These are phyloP conservation scores for Trematomus bernacchii DNA, from an alignment of 2,797 vertebrate genomes.

Conservation along the genomic window DNA sequence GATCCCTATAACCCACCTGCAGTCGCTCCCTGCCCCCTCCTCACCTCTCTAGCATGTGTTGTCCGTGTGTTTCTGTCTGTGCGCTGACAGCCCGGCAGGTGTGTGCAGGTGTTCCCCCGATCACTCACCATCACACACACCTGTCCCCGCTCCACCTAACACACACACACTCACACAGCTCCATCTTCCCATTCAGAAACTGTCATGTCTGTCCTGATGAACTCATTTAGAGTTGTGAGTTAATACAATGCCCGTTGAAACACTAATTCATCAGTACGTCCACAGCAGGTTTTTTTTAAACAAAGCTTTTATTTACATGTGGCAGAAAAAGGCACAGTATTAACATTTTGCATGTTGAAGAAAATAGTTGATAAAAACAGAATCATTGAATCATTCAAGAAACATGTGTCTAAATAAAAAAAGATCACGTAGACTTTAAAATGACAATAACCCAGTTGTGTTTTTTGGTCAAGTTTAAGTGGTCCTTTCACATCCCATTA, in stretches of 20 bases:
- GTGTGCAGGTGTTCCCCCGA: constrained; percentile 82
- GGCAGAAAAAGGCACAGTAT: constrained; percentile 47
- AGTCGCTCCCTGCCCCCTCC: constrained; percentile 2
- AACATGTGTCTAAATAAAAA: constrained; percentile 9
- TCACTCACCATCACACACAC: constrained; percentile 81
- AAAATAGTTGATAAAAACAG: constrained; percentile 50
- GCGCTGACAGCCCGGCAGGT: constrained; percentile 77
- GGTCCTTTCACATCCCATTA: constrained; percentile 43
- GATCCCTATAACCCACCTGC: constrained; percentile 32
- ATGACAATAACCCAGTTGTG: constrained; percentile 6
- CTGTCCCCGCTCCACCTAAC: constrained; percentile 27
- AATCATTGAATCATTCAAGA: constrained; percentile 18
- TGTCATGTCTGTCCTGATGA: constrained; percentile 75
- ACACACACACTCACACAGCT: constrained; percentile 53
- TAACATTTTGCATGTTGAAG: constrained; percentile 27
- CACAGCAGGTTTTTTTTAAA: constrained; percentile 38
- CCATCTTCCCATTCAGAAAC: constrained; percentile 64
- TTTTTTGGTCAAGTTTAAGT: constrained; percentile 70
- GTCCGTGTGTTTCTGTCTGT: constrained; percentile 44
- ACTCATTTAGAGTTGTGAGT: constrained; percentile 69
- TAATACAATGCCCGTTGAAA: constrained; percentile 68
- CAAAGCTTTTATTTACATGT: constrained; percentile 78
- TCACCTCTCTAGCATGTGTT: constrained; percentile 33
- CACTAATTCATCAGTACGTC: constrained; percentile 19
- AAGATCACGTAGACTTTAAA: constrained; percentile 27